These are phyloP conservation scores for Dinocampus coccinellae DNA, from an alignment of 2,888 invertebrate species.

Conservation along the genomic window DNA sequence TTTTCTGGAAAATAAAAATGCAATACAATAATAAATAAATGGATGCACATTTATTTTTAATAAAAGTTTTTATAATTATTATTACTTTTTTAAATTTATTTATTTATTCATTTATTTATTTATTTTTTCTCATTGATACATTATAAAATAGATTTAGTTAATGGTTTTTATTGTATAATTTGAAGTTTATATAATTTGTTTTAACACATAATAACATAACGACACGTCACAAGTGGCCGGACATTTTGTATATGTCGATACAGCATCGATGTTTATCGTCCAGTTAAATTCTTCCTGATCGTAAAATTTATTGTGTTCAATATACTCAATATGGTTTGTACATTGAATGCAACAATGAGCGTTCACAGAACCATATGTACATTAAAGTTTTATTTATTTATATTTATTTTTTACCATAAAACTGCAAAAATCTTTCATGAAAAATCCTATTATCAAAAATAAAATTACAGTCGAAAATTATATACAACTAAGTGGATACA, in stretches of 20 bases:
- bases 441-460: neutral
- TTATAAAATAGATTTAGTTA: no score
- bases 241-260: slow-evolving; percentile 26
- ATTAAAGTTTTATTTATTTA: neutral
- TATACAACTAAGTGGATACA: no score
- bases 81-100: no score
- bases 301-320: slow-evolving; percentile 47
- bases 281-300: slow-evolving; percentile 51
- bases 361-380: neutral
- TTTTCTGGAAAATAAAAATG: neutral
- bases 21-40: neutral
- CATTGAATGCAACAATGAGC: neutral
- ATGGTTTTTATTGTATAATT: no score
- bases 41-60: neutral
- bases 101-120: no score
- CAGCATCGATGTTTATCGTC: slow-evolving; percentile 51
- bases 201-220: slow-evolving; percentile 19
- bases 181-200: slow-evolving; percentile 38
- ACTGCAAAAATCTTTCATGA: neutral
- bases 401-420: neutral
- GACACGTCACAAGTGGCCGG: neutral
- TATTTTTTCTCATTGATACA: no score
- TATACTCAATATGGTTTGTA: neutral
- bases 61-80: neutral
- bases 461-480: neutral